These are phyloP conservation scores for Colletes gigas DNA, from an alignment of 1,140 invertebrate genomes.

Conservation along the genomic window DNA sequence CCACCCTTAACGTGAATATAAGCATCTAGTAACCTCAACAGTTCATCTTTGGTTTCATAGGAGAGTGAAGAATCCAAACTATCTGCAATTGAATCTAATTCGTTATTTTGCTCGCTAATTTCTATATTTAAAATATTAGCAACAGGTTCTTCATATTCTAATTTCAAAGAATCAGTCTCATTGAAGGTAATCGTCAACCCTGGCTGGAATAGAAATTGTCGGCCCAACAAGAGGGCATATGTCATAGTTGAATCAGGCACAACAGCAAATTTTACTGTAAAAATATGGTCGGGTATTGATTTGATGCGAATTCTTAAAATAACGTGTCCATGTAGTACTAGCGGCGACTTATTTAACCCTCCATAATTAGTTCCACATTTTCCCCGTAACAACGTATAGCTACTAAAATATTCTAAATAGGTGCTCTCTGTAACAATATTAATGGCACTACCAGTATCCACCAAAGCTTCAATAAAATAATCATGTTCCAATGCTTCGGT, in stretches of 20 bases:
- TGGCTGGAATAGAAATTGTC: not conserved
- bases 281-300: not conserved
- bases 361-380: not conserved
- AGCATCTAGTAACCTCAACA: no score
- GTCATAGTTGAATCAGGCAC: not conserved
- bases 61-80: no score
- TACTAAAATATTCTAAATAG: not conserved
- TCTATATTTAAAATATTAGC: not conserved
- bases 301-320: not conserved
- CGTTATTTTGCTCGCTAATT: not conserved
- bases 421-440: not conserved
- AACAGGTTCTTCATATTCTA: not conserved
- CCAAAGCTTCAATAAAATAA: not conserved
- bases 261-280: not conserved
- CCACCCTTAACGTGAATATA: no score
- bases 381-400: not conserved
- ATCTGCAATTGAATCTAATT: not conserved
- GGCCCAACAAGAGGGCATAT: not conserved
- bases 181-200: not conserved
- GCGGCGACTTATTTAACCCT: not conserved
- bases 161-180: not conserved
- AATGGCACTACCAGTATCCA: not conserved
- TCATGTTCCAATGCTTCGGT: not conserved
- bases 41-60: no score
- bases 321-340: not conserved